Base-by-base conservation (phyloP, 2,797 vertebrate genomes). In the Leuciscus waleckii region DNA sequence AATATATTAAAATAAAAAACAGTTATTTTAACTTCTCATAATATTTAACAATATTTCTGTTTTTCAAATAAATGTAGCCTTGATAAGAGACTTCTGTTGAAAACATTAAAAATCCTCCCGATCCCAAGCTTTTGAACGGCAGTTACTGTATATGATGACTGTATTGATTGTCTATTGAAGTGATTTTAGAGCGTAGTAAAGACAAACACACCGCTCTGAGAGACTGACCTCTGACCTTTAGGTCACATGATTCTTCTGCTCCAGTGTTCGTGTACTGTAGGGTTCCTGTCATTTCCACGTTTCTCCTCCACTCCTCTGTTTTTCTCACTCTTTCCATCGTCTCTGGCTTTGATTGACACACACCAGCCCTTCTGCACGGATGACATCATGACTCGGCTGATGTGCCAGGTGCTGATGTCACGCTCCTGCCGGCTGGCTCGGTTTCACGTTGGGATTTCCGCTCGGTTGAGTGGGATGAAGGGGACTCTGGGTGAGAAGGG, bases 381-480 rank as follows among this genome's bases (percentile, higher is more conserved):
- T 93, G 92, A 94, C 90, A 87, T 94, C 93, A 93, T 83, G 76
- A 87, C 88, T 87, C 86, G 76, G 82, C 80, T 2, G 86, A 89
- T 90, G 87, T 90, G 90, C 92, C 92, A 94, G 93, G 91, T 92
- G 92, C 93, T 94, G 93, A 96, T 93, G 93, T 95, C 95, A 93
- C 92, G 94, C 92, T 26, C 82, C 29, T n/a, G 41, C 63, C 41
- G 17, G 13, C 76, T 89, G 91, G 93, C 93, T 91, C 93, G 91
- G 93, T 94, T 94, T 93, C 92, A 92, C 93, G 93, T 93, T 90
- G 92, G 91, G 93, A 94, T 95, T 95, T 94, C 92, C 92, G 91
- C 87, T 91, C 92, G 14, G 70, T 49, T 86, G 81, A 89, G 88
- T 92, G 90, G 93, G 91, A 92, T 90, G 90, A 90, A 91, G 92